Conservation (phyloP, 1,140 invertebrate species). For the Drosophila sulfurigaster region DNA sequence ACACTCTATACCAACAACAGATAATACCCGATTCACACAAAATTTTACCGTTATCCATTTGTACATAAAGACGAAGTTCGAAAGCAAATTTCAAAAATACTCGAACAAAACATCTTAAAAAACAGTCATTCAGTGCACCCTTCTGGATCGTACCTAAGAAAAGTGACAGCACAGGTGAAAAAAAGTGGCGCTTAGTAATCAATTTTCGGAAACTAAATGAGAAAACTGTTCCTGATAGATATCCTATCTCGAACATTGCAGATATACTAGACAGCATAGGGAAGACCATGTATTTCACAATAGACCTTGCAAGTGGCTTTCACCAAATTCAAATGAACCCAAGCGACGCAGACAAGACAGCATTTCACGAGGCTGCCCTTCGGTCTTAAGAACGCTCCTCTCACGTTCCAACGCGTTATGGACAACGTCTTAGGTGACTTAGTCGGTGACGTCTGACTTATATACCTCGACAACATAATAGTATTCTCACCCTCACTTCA, state of each 20-base stretch:
- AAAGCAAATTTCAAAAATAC: slow-evolving; percentile 31
- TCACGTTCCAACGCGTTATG: slow-evolving; percentile 32
- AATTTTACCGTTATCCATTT: slow-evolving; percentile 32
- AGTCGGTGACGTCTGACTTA: no score
- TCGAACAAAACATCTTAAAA: slow-evolving; percentile 24
- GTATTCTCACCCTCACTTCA: slow-evolving; percentile 30
- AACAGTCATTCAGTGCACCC: slow-evolving; percentile 19
- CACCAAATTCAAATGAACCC: no score
- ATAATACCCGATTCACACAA: slow-evolving; percentile 26
- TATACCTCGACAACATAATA: slow-evolving; percentile 27
- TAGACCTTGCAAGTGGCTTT: not conserved
- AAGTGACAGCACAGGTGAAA: not conserved
- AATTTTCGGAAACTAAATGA: slow-evolving; percentile 20
- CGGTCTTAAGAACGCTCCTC: slow-evolving; percentile 10
- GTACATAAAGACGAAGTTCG: slow-evolving; percentile 28
- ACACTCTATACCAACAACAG: slow-evolving; percentile 32
- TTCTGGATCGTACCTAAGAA: slow-evolving; percentile 32
- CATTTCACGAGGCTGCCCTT: slow-evolving; percentile 19
- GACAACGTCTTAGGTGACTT: slow-evolving; percentile 40
- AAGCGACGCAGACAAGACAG: not conserved
- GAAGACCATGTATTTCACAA: not conserved
- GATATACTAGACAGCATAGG: not conserved
- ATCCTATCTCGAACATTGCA: no score
- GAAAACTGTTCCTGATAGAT: no score
- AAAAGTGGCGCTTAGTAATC: slow-evolving; percentile 29